Evolutionary conservation across 2,113 vertebrate genomes (phyloP).

Genomic region (Orientallactaga bullata): DNA sequence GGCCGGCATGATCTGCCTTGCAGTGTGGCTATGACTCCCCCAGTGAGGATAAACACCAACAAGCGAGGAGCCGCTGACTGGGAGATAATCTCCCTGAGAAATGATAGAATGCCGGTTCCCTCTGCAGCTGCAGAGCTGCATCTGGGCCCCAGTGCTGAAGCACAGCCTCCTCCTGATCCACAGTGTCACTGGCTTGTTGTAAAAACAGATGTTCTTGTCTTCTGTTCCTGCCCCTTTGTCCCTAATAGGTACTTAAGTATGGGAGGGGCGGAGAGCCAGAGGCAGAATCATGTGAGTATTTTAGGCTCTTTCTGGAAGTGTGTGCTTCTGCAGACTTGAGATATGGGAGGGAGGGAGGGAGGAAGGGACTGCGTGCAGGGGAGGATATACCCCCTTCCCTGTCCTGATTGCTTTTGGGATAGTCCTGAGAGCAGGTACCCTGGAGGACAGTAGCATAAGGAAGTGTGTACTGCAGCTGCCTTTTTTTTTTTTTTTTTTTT

Average conservation of each 20-base stretch:
- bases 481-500: too few species aligned
- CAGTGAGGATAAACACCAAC: neutral
- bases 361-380: neutral
- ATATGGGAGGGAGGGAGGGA: neutral
- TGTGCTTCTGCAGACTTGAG: neutral
- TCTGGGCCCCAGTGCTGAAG: constrained; percentile 41
- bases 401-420: neutral
- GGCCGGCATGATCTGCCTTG: neutral
- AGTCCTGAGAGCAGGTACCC: neutral
- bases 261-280: neutral
- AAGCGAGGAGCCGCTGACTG: neutral
- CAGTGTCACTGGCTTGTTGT: constrained; percentile 57
- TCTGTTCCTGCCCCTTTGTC: constrained; percentile 63
- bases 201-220: constrained; percentile 75
- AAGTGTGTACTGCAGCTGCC: neutral
- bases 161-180: neutral
- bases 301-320: constrained; percentile 28
- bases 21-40: neutral
- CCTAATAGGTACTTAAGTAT: constrained; percentile 59
- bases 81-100: constrained; percentile 47
- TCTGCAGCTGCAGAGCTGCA: constrained; percentile 37
- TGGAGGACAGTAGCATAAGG: neutral
- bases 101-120: neutral
- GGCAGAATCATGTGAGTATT: neutral
- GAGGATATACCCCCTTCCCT: neutral